phyloP scores from a whole-genome alignment of 2,113 vertebrate genomes.

The Alces alces region DNA sequence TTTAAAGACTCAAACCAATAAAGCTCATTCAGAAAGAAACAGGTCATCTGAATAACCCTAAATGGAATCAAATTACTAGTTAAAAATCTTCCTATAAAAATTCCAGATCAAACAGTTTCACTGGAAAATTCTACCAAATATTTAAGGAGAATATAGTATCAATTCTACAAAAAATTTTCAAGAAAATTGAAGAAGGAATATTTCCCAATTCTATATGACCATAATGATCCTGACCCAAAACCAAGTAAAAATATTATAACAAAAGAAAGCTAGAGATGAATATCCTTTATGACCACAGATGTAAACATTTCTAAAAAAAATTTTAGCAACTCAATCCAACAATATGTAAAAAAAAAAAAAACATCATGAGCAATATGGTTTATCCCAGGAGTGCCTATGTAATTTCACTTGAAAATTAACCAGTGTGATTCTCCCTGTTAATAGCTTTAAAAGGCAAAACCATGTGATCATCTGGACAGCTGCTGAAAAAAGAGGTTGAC shows the following conservation, averaged over 20 bases:
- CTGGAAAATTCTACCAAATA: neutral
- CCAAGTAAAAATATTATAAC: neutral
- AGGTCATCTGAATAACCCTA: neutral
- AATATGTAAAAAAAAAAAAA: neutral
- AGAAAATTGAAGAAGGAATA: neutral
- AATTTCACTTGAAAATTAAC: neutral
- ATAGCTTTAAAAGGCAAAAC: neutral
- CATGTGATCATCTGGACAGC: neutral
- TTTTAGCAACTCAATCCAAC: neutral
- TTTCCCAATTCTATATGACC: neutral
- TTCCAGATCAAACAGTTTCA: neutral
- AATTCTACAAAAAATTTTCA: neutral
- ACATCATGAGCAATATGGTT: neutral
- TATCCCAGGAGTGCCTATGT: neutral
- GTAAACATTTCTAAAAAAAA: neutral
- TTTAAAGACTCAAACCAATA: neutral
- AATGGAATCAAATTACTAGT: neutral
- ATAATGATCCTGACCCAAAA: neutral
- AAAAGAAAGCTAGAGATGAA: neutral
- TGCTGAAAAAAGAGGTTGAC: neutral
- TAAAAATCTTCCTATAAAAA: neutral
- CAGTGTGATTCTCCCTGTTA: neutral
- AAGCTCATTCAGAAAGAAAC: neutral
- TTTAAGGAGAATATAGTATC: neutral
- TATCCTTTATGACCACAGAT: neutral